phyloP scores from a whole-genome alignment of 1,140 invertebrate genomes.

The Gonioctena quinquepunctata region DNA sequence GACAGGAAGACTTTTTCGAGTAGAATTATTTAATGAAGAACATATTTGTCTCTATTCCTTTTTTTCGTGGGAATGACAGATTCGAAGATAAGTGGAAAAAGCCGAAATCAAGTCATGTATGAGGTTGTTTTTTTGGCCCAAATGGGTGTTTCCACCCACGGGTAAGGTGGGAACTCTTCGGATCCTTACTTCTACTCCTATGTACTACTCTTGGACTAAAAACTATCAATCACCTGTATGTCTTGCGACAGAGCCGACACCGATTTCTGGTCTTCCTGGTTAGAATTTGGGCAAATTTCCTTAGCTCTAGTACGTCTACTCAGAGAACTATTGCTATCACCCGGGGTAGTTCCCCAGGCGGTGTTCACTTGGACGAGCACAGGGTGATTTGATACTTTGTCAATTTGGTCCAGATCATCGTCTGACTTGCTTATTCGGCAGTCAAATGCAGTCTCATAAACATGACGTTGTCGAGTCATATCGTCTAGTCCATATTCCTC shows the following conservation, averaged over 20 bases:
- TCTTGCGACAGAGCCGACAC: not conserved
- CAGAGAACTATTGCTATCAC: not conserved
- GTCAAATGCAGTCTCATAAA: slow-evolving; percentile 89
- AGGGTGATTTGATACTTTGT: slow-evolving; percentile 79
- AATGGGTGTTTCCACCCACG: too few species aligned
- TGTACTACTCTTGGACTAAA: too few species aligned
- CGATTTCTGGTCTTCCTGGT: slow-evolving; percentile 4
- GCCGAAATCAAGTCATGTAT: too few species aligned
- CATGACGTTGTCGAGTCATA: slow-evolving; percentile 73
- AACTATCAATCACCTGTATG: slow-evolving; percentile 10
- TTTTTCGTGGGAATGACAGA: too few species aligned
- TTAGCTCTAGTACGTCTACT: not conserved
- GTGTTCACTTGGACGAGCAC: slow-evolving; percentile 64
- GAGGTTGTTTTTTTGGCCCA: too few species aligned
- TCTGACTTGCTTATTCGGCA: slow-evolving; percentile 81
- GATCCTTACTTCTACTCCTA: too few species aligned
- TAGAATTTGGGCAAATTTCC: not conserved
- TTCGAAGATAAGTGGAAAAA: too few species aligned
- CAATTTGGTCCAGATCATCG: slow-evolving; percentile 79
- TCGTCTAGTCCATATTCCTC: slow-evolving; percentile 55
- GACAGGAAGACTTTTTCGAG: too few species aligned
- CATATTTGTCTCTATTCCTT: too few species aligned
- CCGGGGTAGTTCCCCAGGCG: slow-evolving; percentile 1
- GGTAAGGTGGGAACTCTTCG: too few species aligned
- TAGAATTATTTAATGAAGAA: too few species aligned